These are phyloP conservation scores for Drosophila simulans DNA, from an alignment of 1,140 invertebrate species.

Conservation along the genomic window DNA sequence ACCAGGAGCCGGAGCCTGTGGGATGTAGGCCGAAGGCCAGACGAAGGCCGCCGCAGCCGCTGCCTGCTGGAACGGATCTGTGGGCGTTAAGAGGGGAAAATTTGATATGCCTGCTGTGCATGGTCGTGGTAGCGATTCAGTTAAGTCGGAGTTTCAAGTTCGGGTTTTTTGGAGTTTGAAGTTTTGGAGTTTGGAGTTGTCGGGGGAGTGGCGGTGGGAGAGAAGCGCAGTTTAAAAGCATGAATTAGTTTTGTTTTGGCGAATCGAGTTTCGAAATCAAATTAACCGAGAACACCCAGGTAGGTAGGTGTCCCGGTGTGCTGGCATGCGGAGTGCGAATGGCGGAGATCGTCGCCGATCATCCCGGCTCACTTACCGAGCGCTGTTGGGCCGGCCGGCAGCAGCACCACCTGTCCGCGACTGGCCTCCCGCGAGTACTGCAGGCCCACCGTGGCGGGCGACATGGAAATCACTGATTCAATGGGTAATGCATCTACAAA, in stretches of 20 bases:
- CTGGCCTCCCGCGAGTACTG: conserved; percentile 93
- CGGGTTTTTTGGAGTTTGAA: conserved; percentile 34
- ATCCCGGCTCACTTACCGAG: conserved; percentile 72
- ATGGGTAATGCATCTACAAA: conserved; percentile 87
- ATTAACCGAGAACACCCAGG: conserved; percentile 36
- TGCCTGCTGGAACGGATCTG: conserved; percentile 90
- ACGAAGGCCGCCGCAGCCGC: conserved; percentile 86
- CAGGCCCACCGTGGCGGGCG: conserved; percentile 89
- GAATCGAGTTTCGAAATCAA: conserved; percentile 51
- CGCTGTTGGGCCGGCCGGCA: conserved; percentile 87
- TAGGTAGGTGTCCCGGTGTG: conserved; percentile 9
- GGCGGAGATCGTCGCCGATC: conserved; percentile 9
- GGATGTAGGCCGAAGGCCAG: conserved; percentile 79
- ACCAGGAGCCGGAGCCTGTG: conserved; percentile 86
- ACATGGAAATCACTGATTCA: conserved; percentile 89
- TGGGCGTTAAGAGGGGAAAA: conserved; percentile 84
- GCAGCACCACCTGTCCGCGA: conserved; percentile 91
- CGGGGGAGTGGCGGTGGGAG: conserved; percentile 31
- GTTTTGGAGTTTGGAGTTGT: conserved; percentile 24
- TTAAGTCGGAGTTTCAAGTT: conserved; percentile 22
- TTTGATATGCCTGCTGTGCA: conserved; percentile 82
- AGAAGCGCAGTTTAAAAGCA: conserved; percentile 82
- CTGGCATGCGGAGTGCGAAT: conserved; percentile 39
- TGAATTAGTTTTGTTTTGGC: conserved; percentile 75
- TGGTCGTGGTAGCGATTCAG: conserved; percentile 53